phyloP scores from a whole-genome alignment of 2,113 vertebrate genomes.

The Gavialis gangeticus region DNA sequence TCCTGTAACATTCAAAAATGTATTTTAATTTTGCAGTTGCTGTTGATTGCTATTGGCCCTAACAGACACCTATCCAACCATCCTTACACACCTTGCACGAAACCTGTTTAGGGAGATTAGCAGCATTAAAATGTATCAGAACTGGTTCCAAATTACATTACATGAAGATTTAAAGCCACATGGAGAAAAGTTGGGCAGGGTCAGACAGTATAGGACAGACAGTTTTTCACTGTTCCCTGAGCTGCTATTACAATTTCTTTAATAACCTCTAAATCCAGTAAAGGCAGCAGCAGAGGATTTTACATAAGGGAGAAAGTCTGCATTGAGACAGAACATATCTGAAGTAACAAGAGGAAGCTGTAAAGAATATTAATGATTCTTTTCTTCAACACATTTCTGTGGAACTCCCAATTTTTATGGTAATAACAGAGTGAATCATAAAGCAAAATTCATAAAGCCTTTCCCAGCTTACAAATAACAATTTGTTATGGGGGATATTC shows the following conservation, averaged over 20 bases:
- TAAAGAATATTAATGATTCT: conserved; percentile 78
- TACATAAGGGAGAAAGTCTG: conserved; percentile 62
- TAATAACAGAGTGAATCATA: conserved; percentile 72
- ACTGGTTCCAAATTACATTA: conserved; percentile 69
- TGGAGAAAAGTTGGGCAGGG: conserved; percentile 67
- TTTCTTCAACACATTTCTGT: conserved; percentile 61
- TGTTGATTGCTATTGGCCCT: conserved; percentile 59
- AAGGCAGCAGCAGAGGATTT: conserved; percentile 75
- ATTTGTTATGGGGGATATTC: conserved; percentile 60
- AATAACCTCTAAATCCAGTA: conserved; percentile 79
- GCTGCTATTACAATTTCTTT: conserved; percentile 73
- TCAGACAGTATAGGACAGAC: conserved; percentile 69
- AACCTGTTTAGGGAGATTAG: conserved; percentile 68
- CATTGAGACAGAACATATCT: conserved; percentile 69
- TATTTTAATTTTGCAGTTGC: conserved; percentile 70
- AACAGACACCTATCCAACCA: conserved; percentile 40
- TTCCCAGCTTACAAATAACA: conserved; percentile 58
- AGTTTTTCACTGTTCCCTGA: conserved; percentile 59
- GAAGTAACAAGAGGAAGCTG: conserved; percentile 72
- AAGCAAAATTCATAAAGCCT: conserved; percentile 71
- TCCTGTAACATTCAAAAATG: conserved; percentile 70
- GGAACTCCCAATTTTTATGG: conserved; percentile 74
- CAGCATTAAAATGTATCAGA: conserved; percentile 76
- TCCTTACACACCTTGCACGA: background rate
- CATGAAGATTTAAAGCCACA: conserved; percentile 73